A percentile compares a stretch with the other conserved stretches of the same genome.
Evolutionary conservation across 2,113 vertebrate genomes (phyloP).

Genomic region (Dolichallabes microphthalmus): DNA sequence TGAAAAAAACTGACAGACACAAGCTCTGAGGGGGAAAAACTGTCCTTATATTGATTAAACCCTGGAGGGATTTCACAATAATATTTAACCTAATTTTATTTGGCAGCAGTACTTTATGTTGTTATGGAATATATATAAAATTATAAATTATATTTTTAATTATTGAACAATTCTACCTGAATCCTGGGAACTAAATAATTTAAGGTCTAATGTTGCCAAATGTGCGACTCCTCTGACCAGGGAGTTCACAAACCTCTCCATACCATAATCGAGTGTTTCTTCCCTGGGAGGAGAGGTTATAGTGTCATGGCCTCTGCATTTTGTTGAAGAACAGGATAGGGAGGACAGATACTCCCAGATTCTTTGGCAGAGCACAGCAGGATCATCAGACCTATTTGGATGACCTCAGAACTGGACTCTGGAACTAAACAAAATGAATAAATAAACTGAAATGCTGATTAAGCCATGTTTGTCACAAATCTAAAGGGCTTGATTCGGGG

Average conservation of each 20-base stretch:
- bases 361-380: conserved; percentile 24
- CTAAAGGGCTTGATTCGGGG: not conserved
- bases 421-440: conserved; percentile 33
- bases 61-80: not conserved
- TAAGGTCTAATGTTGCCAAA: conserved; percentile 24
- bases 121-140: not conserved
- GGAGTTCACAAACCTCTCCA: conserved; percentile 15
- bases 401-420: conserved; percentile 13
- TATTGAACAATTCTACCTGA: not conserved
- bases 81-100: not conserved
- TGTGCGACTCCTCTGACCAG: conserved; percentile 18
- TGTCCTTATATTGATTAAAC: conserved; percentile 25
- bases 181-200: conserved; percentile 20
- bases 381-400: conserved; percentile 13
- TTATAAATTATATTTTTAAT: not conserved
- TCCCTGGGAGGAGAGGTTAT: not conserved
- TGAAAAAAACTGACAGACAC: conserved; percentile 62
- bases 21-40: conserved; percentile 59
- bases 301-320: conserved; percentile 16
- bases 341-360: conserved; percentile 23
- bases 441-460: conserved; percentile 8
- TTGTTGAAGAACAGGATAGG: not conserved
- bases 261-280: conserved; percentile 5
- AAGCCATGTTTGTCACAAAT: not conserved
- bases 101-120: conserved; percentile 13